Base-by-base conservation (phyloP, 2,113 vertebrate genomes). In the Cyanoderma ruficeps region DNA sequence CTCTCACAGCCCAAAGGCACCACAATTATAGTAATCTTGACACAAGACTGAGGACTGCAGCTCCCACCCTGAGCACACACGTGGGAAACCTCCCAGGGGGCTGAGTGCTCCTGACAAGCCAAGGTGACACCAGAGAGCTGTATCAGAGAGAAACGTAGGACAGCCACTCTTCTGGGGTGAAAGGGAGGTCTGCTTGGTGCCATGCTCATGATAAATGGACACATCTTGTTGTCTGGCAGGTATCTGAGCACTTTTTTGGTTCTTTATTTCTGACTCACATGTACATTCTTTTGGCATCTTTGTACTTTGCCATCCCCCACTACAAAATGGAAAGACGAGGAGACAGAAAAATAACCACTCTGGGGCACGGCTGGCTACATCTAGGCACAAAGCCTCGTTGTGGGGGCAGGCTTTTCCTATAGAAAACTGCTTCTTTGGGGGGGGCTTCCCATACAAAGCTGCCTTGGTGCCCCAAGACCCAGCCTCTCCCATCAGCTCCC, bases 261-360 rank as follows among this genome's bases (percentile, higher is more conserved):
- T 65, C 16, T 60, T 61, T 46, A 15, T 67, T 81, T 74, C 52
- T 72, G 47, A 63, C 31, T 70, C 28, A n/a, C n/a, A 10, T 27
- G 25, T 7, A 22, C 9, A 12, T 52, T n/a, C 13, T 39, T 81
- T 74, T 41, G 44, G 30, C 1, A 4, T 17, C n/a, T 53, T 27
- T 61, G 49, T 44, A 17, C 24, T 89, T 65, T 61, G 31, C 52
- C 27, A 39, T 9, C 2, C 20, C 4, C 12, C 6, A 2, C 41
- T 46, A n/a, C 31, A 41, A 76, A 80, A 68, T 1, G 20, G 24
- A 72, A 76, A 31, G 56, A 53, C 0, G 2, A 49, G 0, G 2
- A 78, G 24, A 9, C 31, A 23, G 42, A 16, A 87, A 39, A 69
- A 74, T 9, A 41, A 41, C 13, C 10, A 4, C 30, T 20, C 24